Percentiles rank a stretch among this genome's conserved stretches.
These are phyloP conservation scores for Cerceris ruficornis DNA, from an alignment of 2,888 invertebrate species.

Conservation along the genomic window DNA sequence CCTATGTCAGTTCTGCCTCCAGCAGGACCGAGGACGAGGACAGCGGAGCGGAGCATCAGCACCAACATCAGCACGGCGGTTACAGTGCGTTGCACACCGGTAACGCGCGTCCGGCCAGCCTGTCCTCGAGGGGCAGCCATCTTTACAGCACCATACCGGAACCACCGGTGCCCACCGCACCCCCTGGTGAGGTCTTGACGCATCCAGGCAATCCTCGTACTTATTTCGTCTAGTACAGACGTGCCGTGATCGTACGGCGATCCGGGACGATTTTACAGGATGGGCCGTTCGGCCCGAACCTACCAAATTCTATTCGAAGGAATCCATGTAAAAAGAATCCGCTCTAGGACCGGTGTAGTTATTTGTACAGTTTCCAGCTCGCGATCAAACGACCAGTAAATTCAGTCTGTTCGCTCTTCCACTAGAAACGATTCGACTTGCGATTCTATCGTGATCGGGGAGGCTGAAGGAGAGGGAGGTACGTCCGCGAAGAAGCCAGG, in stretches of 20 bases:
- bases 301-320: not conserved
- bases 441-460: conserved; percentile 9
- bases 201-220: conserved; percentile 79
- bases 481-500: conserved; percentile 21
- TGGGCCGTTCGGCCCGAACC: conserved; percentile 13
- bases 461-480: not conserved
- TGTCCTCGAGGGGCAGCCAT: conserved; percentile 79
- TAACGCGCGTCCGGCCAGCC: conserved; percentile 75
- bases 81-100: conserved; percentile 80
- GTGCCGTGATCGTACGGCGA: conserved; percentile 38
- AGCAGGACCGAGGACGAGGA: conserved; percentile 86
- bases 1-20: conserved; percentile 84
- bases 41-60: conserved; percentile 83
- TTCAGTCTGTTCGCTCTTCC: conserved; percentile 54
- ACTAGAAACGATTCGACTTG: conserved; percentile 40
- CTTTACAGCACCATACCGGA: conserved; percentile 80
- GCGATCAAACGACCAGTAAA: conserved; percentile 36
- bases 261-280: conserved; percentile 25
- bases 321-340: conserved; percentile 11
- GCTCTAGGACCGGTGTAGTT: conserved; percentile 16
- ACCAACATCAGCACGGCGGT: conserved; percentile 82
- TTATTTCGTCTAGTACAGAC: conserved; percentile 76
- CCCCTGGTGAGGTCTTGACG: conserved; percentile 63
- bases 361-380: conserved; percentile 54
- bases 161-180: conserved; percentile 73